Base-by-base conservation (phyloP, 2,888 invertebrate genomes). In the Pasiphila rectangulata region DNA sequence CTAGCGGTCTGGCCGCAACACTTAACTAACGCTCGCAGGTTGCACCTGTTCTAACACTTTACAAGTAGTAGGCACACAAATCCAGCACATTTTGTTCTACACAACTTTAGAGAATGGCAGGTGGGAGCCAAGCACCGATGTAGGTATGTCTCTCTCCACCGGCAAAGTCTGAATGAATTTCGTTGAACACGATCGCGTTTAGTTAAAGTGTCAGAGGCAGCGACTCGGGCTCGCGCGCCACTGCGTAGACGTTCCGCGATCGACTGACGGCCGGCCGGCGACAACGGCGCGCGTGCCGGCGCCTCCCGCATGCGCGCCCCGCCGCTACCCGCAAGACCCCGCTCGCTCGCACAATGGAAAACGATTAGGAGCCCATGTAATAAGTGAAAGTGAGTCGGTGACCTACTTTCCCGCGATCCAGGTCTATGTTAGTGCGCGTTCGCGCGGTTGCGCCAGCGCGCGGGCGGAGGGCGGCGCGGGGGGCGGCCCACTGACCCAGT, bases 351-450 rank as follows among this genome's bases (percentile, higher is more conserved):
- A 91, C 91, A 91, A 91, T 90, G 91, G 90, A 90, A 90, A 91
- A 91, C 92, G 92, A 92, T 92, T 91, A 91, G 91, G 90, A 90
- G 90, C 91, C 93, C 92, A 92, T 93, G 93, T 93, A 93, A 94
- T 93, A 93, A 94, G 94, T 94, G 94, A 94, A 94, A 94, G 94
- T 94, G 93, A 94, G 90, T 91, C 90, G 91, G 92, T 94, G 95
- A 95, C 95, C 95, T 93, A 95, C 95, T 95, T 95, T 94, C 93
- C 91, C 90, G 90, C 92, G 93, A 95, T 95, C 94, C 94, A 95
- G 95, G 95, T 95, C 95, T 95, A 95, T 95, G 95, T 95, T 94
- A 93, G 92, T 87, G 86, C 86, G 84, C 84, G 87, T 82, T 86
- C 83, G 83, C 84, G 84, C 81, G 78, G 79, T 83, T 83, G 82